Evolutionary conservation across 2,113 vertebrate species (phyloP).

Genomic region (Barbus barbus): DNA sequence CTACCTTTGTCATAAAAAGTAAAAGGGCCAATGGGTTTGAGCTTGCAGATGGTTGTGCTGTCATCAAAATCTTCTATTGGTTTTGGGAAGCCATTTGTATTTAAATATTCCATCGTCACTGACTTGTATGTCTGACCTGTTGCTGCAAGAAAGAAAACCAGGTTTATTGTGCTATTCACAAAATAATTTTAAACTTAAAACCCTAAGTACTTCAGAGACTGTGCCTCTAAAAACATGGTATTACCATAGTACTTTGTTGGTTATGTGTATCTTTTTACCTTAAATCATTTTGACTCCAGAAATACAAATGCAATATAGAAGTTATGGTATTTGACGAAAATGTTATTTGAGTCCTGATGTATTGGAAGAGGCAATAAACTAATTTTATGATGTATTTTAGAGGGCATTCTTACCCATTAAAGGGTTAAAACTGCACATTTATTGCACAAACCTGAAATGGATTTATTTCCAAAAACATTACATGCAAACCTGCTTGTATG

Average conservation of each 20-base stretch:
- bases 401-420: neutral
- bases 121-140: conserved; percentile 35
- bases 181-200: no score
- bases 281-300: no score
- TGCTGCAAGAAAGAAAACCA: neutral
- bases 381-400: neutral
- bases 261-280: no score
- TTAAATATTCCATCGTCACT: conserved; percentile 41
- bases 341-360: neutral
- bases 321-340: no score
- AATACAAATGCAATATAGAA: no score
- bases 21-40: conserved; percentile 50
- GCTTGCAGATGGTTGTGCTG: conserved; percentile 43
- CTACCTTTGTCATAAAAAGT: conserved; percentile 58
- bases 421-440: neutral
- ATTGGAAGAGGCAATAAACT: neutral
- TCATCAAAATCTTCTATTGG: conserved; percentile 32
- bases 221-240: no score
- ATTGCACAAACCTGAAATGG: neutral
- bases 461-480: no score
- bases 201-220: no score
- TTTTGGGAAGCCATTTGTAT: neutral
- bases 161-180: neutral
- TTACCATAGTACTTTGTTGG: no score
- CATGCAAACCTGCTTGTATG: neutral